These are phyloP conservation scores for Nycticebus coucang DNA, from an alignment of 2,113 vertebrate genomes.

Conservation along the genomic window DNA sequence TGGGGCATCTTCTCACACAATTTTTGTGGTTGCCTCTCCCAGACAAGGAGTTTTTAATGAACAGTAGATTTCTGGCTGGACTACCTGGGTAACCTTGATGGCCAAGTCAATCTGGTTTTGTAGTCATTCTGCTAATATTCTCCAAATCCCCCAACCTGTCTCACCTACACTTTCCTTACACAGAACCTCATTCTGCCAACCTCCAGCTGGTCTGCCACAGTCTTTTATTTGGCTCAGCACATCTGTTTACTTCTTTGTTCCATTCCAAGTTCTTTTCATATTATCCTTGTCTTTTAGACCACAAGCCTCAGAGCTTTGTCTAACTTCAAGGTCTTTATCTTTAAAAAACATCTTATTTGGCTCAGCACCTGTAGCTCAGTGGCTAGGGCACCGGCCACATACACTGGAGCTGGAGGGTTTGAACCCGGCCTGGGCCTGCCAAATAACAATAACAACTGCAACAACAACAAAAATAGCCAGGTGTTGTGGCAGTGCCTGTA, in stretches of 20 bases:
- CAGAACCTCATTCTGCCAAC: background rate
- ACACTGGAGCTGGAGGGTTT: too few relatives aligned
- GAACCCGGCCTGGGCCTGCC: too few relatives aligned
- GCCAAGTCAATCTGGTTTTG: background rate
- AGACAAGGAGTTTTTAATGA: background rate
- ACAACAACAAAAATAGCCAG: too few relatives aligned
- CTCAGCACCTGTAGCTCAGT: too few relatives aligned
- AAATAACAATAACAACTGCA: too few relatives aligned
- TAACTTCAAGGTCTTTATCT: background rate
- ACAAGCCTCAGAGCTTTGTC: background rate
- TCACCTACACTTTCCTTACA: background rate
- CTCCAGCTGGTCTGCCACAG: too few relatives aligned
- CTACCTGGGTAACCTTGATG: background rate
- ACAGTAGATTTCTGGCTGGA: background rate
- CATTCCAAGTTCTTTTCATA: background rate
- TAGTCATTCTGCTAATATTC: background rate
- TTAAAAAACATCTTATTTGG: too few relatives aligned
- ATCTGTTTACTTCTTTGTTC: background rate
- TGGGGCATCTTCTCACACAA: background rate
- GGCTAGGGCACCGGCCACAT: too few relatives aligned
- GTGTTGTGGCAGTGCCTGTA: too few relatives aligned
- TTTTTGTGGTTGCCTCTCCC: background rate
- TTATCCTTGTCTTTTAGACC: background rate
- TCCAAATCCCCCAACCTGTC: background rate
- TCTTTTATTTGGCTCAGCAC: background rate